Evolutionary conservation across 2,113 vertebrate genomes (phyloP).

Genomic region (Gobiocypris rarus): DNA sequence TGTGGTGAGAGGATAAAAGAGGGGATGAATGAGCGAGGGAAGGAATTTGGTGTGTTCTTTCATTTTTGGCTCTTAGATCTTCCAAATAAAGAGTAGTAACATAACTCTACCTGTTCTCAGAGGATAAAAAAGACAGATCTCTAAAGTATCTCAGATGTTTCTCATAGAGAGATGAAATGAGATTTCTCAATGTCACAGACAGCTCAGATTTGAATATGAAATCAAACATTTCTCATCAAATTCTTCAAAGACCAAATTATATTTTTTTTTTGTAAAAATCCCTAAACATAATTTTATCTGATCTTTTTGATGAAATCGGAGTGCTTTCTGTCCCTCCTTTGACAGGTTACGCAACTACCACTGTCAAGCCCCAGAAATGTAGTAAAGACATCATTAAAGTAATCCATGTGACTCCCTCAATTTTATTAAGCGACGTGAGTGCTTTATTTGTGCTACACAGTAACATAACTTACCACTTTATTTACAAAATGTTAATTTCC

Average conservation of each 20-base stretch:
- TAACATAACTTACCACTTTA: too few species aligned
- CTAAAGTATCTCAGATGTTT: not conserved
- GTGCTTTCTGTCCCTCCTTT: too few species aligned
- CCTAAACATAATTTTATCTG: not conserved
- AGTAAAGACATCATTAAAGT: too few species aligned
- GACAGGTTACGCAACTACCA: too few species aligned
- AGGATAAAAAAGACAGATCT: constrained; percentile 19
- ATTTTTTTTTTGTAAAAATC: not conserved
- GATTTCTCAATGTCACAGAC: not conserved
- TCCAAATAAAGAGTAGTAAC: constrained; percentile 19
- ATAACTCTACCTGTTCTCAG: not conserved
- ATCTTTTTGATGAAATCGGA: too few species aligned
- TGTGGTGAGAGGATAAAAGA: constrained; percentile 73
- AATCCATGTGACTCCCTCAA: too few species aligned
- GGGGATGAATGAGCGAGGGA: constrained; percentile 35
- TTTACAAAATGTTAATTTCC: too few species aligned
- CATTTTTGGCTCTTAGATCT: constrained; percentile 3
- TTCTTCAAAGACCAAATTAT: not conserved
- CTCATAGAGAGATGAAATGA: not conserved
- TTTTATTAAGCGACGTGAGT: too few species aligned
- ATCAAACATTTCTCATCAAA: not conserved
- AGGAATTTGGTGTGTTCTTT: constrained; percentile 48
- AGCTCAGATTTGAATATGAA: not conserved
- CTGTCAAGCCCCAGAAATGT: too few species aligned
- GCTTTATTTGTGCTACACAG: too few species aligned